phyloP scores from a whole-genome alignment of 2,113 vertebrate genomes.

The Malurus alboscapulatus region DNA sequence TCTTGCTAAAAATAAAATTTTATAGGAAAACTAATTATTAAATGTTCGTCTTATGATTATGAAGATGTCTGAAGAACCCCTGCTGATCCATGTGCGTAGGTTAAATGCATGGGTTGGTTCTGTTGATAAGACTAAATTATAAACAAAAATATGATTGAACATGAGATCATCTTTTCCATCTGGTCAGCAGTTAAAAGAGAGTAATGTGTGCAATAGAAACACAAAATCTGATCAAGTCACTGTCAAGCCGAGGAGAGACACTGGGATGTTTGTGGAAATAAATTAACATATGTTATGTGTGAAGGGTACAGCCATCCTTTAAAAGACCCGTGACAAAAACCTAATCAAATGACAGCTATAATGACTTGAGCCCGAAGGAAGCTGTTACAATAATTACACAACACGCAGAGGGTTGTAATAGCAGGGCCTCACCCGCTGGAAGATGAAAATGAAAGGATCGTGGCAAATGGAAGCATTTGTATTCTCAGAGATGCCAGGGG shows the following conservation, averaged over 20 bases:
- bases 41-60: not conserved
- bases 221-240: not conserved
- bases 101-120: not conserved
- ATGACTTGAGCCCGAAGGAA: constrained; percentile 27
- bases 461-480: not conserved
- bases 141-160: not conserved
- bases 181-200: not conserved
- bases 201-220: not conserved
- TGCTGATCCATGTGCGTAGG: not conserved
- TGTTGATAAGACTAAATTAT: not conserved
- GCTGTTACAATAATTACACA: constrained; percentile 40
- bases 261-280: constrained; percentile 12
- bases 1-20: not conserved
- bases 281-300: constrained; percentile 30
- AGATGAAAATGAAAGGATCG: constrained; percentile 4
- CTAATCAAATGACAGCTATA: constrained; percentile 37
- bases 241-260: not conserved
- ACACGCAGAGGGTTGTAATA: constrained; percentile 15
- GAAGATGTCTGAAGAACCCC: not conserved
- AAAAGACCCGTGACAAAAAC: constrained; percentile 16
- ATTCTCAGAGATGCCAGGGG: not conserved
- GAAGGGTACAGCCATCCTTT: constrained; percentile 6
- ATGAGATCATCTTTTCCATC: not conserved
- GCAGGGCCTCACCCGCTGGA: not conserved
- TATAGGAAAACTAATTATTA: not conserved